Percentiles rank a stretch among this genome's conserved stretches.
These are phyloP conservation scores for Pelmatolapia mariae DNA, from an alignment of 2,113 vertebrate species.

Conservation along the genomic window DNA sequence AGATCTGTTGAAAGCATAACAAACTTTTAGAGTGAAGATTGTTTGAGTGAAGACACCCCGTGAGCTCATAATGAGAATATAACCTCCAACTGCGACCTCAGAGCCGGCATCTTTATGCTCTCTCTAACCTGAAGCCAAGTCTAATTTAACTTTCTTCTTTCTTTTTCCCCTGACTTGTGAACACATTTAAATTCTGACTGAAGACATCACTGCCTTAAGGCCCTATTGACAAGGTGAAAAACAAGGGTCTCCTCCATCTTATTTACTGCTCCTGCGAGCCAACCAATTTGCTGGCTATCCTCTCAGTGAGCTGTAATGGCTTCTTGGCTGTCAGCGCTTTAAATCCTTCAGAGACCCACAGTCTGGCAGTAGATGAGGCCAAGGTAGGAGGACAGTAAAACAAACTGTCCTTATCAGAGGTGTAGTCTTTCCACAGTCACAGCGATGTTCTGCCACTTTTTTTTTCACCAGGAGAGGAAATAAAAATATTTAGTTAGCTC, in stretches of 20 bases:
- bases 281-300: conserved; percentile 30
- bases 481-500: neutral
- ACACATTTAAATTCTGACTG: neutral
- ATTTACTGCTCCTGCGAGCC: conserved; percentile 38
- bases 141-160: neutral
- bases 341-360: conserved; percentile 18
- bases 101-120: neutral
- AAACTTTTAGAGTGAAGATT: neutral
- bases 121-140: neutral
- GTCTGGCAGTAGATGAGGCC: neutral
- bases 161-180: neutral
- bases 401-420: neutral
- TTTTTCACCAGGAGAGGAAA: neutral
- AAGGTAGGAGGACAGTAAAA: neutral
- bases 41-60: neutral
- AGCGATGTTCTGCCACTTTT: neutral
- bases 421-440: neutral
- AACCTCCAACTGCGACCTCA: neutral
- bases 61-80: neutral
- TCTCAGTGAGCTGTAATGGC: conserved; percentile 29
- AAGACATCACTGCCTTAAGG: neutral
- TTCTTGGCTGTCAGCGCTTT: conserved; percentile 34
- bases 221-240: conserved; percentile 28
- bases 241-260: conserved; percentile 33
- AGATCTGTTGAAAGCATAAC: neutral